Conservation (phyloP, 2,113 vertebrate species). For the Hirundichthys speculiger region DNA sequence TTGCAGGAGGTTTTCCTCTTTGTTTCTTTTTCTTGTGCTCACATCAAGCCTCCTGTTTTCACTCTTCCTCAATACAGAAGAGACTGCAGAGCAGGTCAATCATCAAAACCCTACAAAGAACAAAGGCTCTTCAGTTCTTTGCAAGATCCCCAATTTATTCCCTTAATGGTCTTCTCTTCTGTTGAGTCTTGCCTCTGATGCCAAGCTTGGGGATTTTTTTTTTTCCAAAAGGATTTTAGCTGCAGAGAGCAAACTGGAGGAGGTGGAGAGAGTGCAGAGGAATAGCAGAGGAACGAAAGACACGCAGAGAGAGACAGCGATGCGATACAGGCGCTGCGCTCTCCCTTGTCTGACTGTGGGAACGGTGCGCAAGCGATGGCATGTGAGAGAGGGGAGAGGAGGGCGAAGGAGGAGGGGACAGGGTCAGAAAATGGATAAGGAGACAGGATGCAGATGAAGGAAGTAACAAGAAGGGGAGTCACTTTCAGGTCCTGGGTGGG, state of each 20-base stretch:
- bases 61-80: constrained; percentile 27
- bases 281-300: constrained; percentile 36
- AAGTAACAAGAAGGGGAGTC: constrained; percentile 18
- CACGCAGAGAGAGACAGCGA: constrained; percentile 49
- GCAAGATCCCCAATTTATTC: constrained; percentile 15
- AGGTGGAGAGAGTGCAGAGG: constrained; percentile 53
- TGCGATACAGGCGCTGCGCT: constrained; percentile 50
- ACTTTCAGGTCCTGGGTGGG: constrained; percentile 36
- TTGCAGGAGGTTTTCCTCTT: constrained; percentile 7
- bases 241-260: constrained; percentile 45
- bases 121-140: constrained; percentile 48
- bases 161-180: constrained; percentile 12
- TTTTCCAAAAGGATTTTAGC: constrained; percentile 31
- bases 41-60: constrained; percentile 43
- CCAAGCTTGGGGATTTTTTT: constrained; percentile 6
- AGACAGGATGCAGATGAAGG: constrained; percentile 35
- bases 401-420: constrained; percentile 42
- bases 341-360: constrained; percentile 53
- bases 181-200: constrained; percentile 32
- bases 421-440: constrained; percentile 54
- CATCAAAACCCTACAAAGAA: constrained; percentile 49
- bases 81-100: constrained; percentile 34
- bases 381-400: constrained; percentile 15
- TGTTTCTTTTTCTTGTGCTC: constrained; percentile 8
- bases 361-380: constrained; percentile 20